Evolutionary conservation across 2,888 invertebrate genomes (phyloP).

Genomic region (Amaurobius ferox): DNA sequence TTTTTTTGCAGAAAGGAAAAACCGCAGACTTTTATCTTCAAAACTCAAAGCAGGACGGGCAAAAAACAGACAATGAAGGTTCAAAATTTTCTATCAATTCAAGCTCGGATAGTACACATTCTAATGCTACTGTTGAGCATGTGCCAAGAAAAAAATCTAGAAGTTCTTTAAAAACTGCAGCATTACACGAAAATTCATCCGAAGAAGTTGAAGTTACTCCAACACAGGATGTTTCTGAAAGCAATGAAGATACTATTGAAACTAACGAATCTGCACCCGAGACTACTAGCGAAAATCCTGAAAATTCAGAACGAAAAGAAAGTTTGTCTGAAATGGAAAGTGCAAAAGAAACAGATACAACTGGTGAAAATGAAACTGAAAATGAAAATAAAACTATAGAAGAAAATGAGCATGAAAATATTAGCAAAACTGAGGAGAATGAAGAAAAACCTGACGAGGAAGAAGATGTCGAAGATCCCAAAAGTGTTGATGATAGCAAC

Average conservation of each 20-base stretch:
- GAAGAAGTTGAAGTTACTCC: not conserved
- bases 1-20: slow-evolving; percentile 72
- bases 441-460: not conserved
- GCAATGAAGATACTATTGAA: not conserved
- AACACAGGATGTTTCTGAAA: not conserved
- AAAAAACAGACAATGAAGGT: not conserved
- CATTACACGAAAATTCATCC: not conserved
- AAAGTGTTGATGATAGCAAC: not conserved
- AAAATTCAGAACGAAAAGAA: slow-evolving; percentile 7
- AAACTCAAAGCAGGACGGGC: slow-evolving; percentile 25
- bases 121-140: slow-evolving; percentile 18
- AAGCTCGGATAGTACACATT: slow-evolving; percentile 40
- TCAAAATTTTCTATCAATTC: slow-evolving; percentile 23
- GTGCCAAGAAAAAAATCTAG: slow-evolving; percentile 15
- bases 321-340: not conserved
- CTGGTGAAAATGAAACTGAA: not conserved
- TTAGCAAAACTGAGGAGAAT: not conserved
- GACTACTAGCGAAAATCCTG: not conserved
- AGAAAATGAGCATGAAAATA: not conserved
- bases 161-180: not conserved
- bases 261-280: not conserved
- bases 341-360: not conserved
- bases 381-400: slow-evolving; percentile 7
- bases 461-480: not conserved
- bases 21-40: slow-evolving; percentile 74